Base-by-base conservation (phyloP, 2,797 vertebrate genomes). In the Oreortyx pictus region DNA sequence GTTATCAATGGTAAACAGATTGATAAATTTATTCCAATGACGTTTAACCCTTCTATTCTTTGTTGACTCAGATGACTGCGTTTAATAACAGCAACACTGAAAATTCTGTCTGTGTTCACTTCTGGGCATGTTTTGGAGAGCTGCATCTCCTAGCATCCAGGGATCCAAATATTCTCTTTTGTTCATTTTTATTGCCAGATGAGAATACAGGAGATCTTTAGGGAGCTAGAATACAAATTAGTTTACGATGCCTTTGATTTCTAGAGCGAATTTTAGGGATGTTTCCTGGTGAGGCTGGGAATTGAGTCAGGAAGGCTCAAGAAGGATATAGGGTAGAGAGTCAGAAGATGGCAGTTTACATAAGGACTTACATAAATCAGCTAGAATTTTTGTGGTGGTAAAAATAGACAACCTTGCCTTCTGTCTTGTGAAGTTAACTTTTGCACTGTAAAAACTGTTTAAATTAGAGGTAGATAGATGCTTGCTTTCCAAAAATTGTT, bases 401-500 rank as follows among this genome's bases (percentile, higher is more conserved):
- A 46, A 70, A 50, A 37, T 72, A 46, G 16, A 24, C 4, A 1
- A 65, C 23, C 31, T 61, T 86, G 8, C 78, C 23, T 79, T 75
- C 62, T 47, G 22, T 73, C 82, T 10, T n/a, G 31, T 24, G 35
- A 88, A 91, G 71, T n/a, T 14, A 68, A 78, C 7, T 37, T 11
- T 35, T 77, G 11, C 41, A 29, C 18, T 54, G 46, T 62, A 74
- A 88, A 41, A 85, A 70, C 3, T 6, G 6, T 67, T 89, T 46
- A 47, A 18, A n/a, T 66, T 75, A 43, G 49, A 78, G 43, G 39
- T 47, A 88, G 80, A 66, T 22, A 56, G 54, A 56, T 56, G 29
- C 54, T 73, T 93, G n/a, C 20, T 39, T 94, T 81, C 62, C 17
- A 35, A 19, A 82, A 43, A 35, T 72, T 79, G 61, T 90, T 95